These are phyloP conservation scores for Pseudomyrmex dendroicus DNA, from an alignment of 1,140 invertebrate genomes.

Conservation along the genomic window DNA sequence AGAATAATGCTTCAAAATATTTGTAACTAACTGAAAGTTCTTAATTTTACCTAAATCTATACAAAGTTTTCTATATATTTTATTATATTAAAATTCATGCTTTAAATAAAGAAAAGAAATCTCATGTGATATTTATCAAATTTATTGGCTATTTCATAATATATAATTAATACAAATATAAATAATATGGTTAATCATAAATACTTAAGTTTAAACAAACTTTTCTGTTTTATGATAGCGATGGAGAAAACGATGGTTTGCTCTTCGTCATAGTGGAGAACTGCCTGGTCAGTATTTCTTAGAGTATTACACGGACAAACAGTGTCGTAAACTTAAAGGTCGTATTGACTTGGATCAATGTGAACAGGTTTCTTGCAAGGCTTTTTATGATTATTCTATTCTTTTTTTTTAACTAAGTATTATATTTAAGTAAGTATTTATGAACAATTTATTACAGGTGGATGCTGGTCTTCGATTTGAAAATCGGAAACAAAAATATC, in stretches of 20 bases:
- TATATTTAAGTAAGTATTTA: conserved; percentile 24
- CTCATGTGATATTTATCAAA: too few relatives aligned
- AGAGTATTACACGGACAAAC: conserved; percentile 96
- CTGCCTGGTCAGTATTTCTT: conserved; percentile 96
- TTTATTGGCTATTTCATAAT: too few relatives aligned
- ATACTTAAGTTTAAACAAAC: background rate
- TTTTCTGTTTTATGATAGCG: conserved; percentile 87
- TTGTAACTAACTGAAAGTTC: too few relatives aligned
- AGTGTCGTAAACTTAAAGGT: conserved; percentile 94
- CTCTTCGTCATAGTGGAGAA: conserved; percentile 94
- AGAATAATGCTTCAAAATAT: too few relatives aligned
- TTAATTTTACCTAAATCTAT: too few relatives aligned
- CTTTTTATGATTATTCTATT: background rate
- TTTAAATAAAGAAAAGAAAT: too few relatives aligned
- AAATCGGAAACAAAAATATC: conserved; percentile 92
- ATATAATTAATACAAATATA: background rate
- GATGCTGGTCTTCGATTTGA: conserved; percentile 94
- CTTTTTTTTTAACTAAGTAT: background rate
- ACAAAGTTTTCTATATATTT: too few relatives aligned
- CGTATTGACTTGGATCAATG: conserved; percentile 97
- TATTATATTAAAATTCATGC: too few relatives aligned
- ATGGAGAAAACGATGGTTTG: conserved; percentile 97
- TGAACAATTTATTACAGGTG: conserved; percentile 85
- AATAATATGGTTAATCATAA: background rate
- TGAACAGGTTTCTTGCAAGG: conserved; percentile 90